A percentile compares a stretch with the other conserved stretches of the same genome.
These are phyloP conservation scores for Suillia variegata DNA, from an alignment of 2,888 invertebrate genomes.

Conservation along the genomic window DNA sequence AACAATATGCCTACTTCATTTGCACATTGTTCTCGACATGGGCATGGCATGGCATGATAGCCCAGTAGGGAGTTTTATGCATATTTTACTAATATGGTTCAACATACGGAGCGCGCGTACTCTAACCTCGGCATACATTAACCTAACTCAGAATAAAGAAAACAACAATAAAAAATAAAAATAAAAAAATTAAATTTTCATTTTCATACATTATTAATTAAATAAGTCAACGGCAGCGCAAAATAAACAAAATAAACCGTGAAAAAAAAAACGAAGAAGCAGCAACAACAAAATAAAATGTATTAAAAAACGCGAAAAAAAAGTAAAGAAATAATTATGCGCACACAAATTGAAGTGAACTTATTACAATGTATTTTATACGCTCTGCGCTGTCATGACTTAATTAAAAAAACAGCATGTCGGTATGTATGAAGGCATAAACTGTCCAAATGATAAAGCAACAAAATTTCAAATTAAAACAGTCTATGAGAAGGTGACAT, in stretches of 20 bases:
- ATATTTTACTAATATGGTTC: conserved; percentile 12
- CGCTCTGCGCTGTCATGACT: not conserved
- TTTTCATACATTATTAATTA: conserved; percentile 23
- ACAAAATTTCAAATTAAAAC: not conserved
- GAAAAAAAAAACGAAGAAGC: too few relatives aligned
- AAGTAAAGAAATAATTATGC: conserved; percentile 13
- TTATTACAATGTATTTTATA: conserved; percentile 16
- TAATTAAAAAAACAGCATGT: conserved; percentile 7
- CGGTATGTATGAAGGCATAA: too few relatives aligned
- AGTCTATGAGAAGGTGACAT: not conserved
- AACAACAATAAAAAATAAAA: not conserved
- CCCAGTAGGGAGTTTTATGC: conserved; percentile 4
- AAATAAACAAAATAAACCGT: conserved; percentile 11
- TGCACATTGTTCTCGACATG: conserved; percentile 15
- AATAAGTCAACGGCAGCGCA: conserved; percentile 8
- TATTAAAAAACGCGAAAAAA: not conserved
- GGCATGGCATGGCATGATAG: conserved; percentile 4
- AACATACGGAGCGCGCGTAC: too few relatives aligned
- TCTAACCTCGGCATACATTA: conserved; percentile 14
- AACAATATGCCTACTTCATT: conserved; percentile 12
- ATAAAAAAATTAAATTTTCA: conserved; percentile 3
- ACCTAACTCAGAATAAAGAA: not conserved
- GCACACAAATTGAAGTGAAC: conserved; percentile 22
- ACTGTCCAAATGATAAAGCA: not conserved
- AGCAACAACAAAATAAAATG: too few relatives aligned